These are phyloP conservation scores for Psephotus haematonotus DNA, from an alignment of 2,113 vertebrate species.

Conservation along the genomic window DNA sequence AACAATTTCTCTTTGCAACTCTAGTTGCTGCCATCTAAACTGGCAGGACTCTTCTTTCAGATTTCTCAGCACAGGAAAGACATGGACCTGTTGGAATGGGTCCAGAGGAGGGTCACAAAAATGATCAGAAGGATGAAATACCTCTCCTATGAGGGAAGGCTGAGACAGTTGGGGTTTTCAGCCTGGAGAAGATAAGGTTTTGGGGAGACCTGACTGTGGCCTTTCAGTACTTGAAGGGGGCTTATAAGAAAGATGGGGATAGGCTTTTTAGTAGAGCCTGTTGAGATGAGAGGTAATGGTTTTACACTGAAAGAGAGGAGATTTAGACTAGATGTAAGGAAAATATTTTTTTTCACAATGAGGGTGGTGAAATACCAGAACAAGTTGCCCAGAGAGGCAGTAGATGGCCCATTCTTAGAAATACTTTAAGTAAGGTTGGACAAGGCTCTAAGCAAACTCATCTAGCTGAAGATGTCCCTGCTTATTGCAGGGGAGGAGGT, in stretches of 20 bases:
- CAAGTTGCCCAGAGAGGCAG: neutral
- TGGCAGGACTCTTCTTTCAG: neutral
- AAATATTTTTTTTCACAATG: neutral
- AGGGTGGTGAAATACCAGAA: neutral
- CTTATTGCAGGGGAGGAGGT: neutral
- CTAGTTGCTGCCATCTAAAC: neutral
- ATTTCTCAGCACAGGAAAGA: neutral
- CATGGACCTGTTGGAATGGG: fast-evolving
- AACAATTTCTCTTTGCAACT: neutral
- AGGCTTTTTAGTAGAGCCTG: neutral
- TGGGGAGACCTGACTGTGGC: neutral
- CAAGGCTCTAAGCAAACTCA: neutral
- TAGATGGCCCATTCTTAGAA: neutral
- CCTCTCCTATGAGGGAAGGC: neutral
- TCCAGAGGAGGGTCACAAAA: neutral
- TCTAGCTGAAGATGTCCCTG: neutral
- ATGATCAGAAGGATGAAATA: neutral
- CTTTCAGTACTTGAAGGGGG: neutral
- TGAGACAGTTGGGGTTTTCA: neutral
- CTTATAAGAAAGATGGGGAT: neutral
- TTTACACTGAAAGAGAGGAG: neutral
- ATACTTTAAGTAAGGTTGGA: neutral
- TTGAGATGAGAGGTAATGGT: fast-evolving
- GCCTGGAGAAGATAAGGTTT: neutral
- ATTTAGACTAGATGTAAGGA: neutral